phyloP scores from a whole-genome alignment of 2,113 vertebrate species.

The Odocoileus hemionus region DNA sequence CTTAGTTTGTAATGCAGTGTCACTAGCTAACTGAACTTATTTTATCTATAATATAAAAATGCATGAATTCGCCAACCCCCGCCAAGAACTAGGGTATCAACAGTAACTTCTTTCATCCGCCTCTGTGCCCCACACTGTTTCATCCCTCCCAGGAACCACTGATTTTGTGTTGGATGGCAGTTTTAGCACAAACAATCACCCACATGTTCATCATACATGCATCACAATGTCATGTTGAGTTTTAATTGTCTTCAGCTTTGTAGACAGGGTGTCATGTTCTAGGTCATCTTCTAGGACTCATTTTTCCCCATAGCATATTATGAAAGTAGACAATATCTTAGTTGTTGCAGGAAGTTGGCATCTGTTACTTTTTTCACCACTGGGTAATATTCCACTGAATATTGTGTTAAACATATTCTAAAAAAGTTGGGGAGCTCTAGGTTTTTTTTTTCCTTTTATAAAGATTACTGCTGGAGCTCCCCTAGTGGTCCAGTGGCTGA shows the following conservation, averaged over 20 bases:
- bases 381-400: background rate
- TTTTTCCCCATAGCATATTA: accelerated
- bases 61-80: accelerated
- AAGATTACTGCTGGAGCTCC: background rate
- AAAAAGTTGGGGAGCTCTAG: background rate
- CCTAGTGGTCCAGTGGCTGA: background rate
- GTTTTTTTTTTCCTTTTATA: background rate
- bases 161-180: too few species aligned
- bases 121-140: background rate
- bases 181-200: background rate
- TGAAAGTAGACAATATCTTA: background rate
- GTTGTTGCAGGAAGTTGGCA: too few species aligned
- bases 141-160: background rate
- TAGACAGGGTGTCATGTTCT: background rate
- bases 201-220: background rate
- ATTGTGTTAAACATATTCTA: background rate
- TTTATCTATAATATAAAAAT: background rate
- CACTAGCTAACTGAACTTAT: background rate
- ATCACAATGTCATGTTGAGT: accelerated
- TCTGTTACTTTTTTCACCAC: background rate
- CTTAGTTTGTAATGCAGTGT: background rate
- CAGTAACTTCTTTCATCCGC: background rate
- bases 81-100: background rate
- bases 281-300: background rate
- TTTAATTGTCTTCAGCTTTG: background rate